phyloP scores from a whole-genome alignment of 2,113 vertebrate species.

The Motacilla alba region DNA sequence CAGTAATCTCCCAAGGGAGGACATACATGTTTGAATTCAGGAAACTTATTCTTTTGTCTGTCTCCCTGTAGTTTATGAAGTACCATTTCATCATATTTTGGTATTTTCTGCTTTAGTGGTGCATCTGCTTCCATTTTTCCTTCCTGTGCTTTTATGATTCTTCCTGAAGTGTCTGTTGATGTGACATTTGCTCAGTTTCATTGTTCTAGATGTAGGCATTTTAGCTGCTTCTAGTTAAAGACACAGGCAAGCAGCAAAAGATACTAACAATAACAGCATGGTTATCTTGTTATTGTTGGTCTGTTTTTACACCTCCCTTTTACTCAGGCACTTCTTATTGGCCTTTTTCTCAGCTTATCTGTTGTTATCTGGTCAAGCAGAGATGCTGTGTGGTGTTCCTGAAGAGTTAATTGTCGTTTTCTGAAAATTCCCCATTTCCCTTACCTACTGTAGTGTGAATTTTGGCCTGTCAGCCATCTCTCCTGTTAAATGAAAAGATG shows the following conservation, averaged over 20 bases:
- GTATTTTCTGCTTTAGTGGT: slow-evolving; percentile 34
- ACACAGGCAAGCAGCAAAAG: slow-evolving; percentile 3
- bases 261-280: background rate
- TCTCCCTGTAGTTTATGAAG: slow-evolving; percentile 45
- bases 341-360: background rate
- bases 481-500: background rate
- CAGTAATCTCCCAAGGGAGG: background rate
- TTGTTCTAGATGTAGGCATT: slow-evolving; percentile 47
- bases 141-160: slow-evolving; percentile 53
- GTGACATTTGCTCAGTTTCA: slow-evolving; percentile 54
- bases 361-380: background rate
- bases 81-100: slow-evolving; percentile 38
- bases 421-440: background rate
- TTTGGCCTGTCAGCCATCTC: background rate
- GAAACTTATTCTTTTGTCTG: background rate
- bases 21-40: background rate
- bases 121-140: slow-evolving; percentile 50
- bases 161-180: slow-evolving; percentile 58
- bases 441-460: background rate
- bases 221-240: slow-evolving; percentile 58
- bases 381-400: background rate
- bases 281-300: background rate
- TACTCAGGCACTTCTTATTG: background rate
- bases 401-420: background rate
- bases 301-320: slow-evolving; percentile 14